Evolutionary conservation across 2,888 invertebrate genomes (phyloP), one percentile per base, ranked within the genome.

Genomic region (Cremastobaeus sp.): DNA sequence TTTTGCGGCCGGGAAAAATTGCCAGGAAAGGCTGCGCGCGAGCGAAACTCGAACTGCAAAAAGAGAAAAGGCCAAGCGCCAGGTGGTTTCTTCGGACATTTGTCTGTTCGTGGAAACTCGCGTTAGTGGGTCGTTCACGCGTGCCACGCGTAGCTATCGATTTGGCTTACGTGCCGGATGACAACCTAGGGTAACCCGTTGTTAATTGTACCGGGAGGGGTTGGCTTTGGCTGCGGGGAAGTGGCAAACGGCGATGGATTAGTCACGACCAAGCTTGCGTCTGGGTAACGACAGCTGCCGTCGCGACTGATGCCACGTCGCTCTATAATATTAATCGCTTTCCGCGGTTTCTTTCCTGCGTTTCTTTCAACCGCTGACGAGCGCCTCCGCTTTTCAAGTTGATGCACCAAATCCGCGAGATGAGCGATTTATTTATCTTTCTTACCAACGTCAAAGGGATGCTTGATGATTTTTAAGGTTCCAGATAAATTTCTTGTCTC

Each of bases 281-380:
- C 80, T 83, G 85, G 84, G 83, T 83, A 84, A 84, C 83, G 84
- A 84, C 84, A 85, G 84, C 83, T 85, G 85, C 82, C 83, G 79
- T 80, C 77, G 75, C 76, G 76, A 76, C 78, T 54, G 59, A 76
- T 77, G 74, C 78, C 18, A 64, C 64, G 60, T 30, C 43, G 57
- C 47, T 52, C 59, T 59, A 34, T 37, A 65, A 65, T 65, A 45
- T 72, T 72, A 65, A 72, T 72, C 65, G 59, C 17, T 60, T 65
- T 64, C 48, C 62, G 41, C 47, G 12, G 45, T 45, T 69, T 69
- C 59, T 60, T 59, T 52, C 37, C 41, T 43, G 43, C 59, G 50
- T 41, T 57, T 55, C 45, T 57, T 54, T 28, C 30, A 37, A 28
- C 5, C 41, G 47, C 14, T 30, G 47, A 14, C 55, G 14, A 9